Evolutionary conservation across 2,888 invertebrate genomes (phyloP).

Genomic region (Andrena hattorfiana): DNA sequence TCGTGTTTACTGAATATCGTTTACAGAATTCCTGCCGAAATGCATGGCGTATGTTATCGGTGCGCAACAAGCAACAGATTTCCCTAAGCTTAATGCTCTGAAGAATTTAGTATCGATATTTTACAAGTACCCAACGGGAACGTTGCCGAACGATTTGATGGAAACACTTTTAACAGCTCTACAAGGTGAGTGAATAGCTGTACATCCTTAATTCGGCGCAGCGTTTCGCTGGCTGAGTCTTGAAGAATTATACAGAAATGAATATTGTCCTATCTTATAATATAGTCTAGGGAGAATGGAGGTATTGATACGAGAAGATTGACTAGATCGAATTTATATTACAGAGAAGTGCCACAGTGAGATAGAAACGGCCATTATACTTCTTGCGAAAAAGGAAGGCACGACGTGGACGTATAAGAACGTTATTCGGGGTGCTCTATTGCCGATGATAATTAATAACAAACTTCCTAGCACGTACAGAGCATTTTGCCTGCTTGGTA

Average conservation of each 20-base stretch:
- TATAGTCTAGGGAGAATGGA: too few species aligned
- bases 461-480: slow-evolving; percentile 72
- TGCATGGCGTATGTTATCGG: slow-evolving; percentile 83
- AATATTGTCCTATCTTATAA: too few species aligned
- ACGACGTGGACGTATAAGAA: slow-evolving; percentile 83
- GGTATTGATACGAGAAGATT: neutral
- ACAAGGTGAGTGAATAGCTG: slow-evolving; percentile 76
- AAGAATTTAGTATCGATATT: slow-evolving; percentile 80
- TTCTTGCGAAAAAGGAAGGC: slow-evolving; percentile 84
- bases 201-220: neutral
- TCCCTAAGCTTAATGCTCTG: slow-evolving; percentile 79
- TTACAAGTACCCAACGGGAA: slow-evolving; percentile 82
- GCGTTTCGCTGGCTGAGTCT: neutral
- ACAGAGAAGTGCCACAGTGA: slow-evolving; percentile 70
- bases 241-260: too few species aligned
- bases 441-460: slow-evolving; percentile 75
- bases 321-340: slow-evolving; percentile 39
- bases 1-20: neutral
- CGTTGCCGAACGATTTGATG: slow-evolving; percentile 76
- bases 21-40: slow-evolving; percentile 83
- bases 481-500: slow-evolving; percentile 78
- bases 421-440: slow-evolving; percentile 76
- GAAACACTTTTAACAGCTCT: slow-evolving; percentile 80
- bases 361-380: slow-evolving; percentile 78
- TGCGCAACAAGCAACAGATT: slow-evolving; percentile 69